Percentiles rank a stretch among this genome's conserved stretches.
phyloP scores from a whole-genome alignment of 2,113 vertebrate species.

The Geothlypis trichas region DNA sequence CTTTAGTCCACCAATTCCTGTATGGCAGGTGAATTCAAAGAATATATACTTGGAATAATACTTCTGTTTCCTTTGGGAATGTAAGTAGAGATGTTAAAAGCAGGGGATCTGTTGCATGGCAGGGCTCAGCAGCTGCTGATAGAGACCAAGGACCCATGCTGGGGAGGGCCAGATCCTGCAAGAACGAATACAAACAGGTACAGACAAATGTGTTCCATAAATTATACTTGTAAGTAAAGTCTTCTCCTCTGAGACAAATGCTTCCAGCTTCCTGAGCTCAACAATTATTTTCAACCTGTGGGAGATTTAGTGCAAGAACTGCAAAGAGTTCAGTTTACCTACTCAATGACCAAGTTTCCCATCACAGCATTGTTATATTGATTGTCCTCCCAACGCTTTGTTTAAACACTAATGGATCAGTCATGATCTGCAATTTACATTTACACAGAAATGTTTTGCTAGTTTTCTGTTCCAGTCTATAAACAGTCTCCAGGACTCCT shows the following conservation, averaged over 20 bases:
- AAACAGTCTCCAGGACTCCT: not conserved
- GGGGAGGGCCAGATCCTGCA: not conserved
- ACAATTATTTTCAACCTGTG: not conserved
- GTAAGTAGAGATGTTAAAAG: not conserved
- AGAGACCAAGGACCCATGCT: not conserved
- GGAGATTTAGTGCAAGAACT: not conserved
- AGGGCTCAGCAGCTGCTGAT: not conserved
- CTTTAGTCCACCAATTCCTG: not conserved
- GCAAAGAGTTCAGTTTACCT: not conserved
- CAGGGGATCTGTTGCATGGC: not conserved
- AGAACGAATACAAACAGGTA: not conserved
- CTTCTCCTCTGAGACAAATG: not conserved
- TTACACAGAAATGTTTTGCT: not conserved
- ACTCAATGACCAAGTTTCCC: not conserved
- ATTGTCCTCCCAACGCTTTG: not conserved
- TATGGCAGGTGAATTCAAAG: not conserved
- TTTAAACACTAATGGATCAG: not conserved
- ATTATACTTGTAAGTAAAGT: not conserved
- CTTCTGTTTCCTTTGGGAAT: not conserved
- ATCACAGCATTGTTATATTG: not conserved
- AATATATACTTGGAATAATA: accelerated
- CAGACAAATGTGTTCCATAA: not conserved
- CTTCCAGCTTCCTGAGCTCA: not conserved
- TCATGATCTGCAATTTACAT: not conserved
- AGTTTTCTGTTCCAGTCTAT: not conserved